Evolutionary conservation across 2,113 vertebrate species (phyloP).

Genomic region (Corythaixoides concolor): DNA sequence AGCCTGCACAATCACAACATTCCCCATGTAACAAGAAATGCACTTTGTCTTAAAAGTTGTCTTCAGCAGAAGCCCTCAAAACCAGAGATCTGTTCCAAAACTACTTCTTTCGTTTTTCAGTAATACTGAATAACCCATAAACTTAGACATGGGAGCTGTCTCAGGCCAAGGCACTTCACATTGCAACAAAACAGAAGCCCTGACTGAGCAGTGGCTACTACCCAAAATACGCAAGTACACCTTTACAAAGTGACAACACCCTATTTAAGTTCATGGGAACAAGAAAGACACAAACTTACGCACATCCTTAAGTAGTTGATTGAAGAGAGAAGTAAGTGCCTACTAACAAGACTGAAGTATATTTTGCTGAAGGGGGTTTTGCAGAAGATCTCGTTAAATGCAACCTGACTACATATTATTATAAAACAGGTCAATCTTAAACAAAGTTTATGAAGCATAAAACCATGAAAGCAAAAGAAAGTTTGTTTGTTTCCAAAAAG

Average conservation of each 20-base stretch:
- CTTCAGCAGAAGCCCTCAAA: neutral
- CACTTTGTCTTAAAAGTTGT: neutral
- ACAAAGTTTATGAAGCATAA: neutral
- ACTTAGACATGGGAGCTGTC: neutral
- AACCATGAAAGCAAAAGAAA: constrained; percentile 30
- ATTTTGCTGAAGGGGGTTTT: neutral
- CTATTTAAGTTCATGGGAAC: neutral
- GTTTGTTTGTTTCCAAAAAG: neutral
- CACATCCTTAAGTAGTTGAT: neutral
- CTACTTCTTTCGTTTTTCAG: neutral
- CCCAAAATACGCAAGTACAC: neutral
- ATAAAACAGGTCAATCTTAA: neutral
- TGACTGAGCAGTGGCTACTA: neutral
- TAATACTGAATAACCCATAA: neutral
- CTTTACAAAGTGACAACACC: neutral
- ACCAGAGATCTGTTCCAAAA: neutral
- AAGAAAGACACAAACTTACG: neutral
- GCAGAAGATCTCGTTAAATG: neutral
- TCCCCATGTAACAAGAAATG: neutral
- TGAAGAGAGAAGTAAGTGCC: neutral
- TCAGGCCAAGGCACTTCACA: neutral
- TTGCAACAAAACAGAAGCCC: neutral
- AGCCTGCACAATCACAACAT: neutral
- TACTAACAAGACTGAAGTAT: neutral
- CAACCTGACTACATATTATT: neutral